Base-by-base conservation (phyloP, 2,888 invertebrate genomes). In the Dryocosmus kuriphilus region DNA sequence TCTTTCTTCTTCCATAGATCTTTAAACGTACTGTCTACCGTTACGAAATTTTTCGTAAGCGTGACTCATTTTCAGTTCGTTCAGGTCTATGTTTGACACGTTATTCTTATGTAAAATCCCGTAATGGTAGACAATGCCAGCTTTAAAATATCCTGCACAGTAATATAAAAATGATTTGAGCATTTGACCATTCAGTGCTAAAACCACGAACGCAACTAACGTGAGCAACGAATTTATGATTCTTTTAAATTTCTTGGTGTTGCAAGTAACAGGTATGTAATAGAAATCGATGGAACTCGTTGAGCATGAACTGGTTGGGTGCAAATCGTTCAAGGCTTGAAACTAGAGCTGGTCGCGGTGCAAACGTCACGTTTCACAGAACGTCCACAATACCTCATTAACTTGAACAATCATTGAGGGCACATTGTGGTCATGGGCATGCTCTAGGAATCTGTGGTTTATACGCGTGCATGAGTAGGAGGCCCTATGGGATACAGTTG, bases 351-450 rank as follows among this genome's bases (percentile, higher is more conserved):
- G 67, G 61, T 87, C 87, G 89, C 83, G 89, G 89, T 86, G 84
- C 83, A 85, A 88, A 89, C 87, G 87, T 89, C 90, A 90, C 89
- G 89, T 88, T 88, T 85, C 85, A 80, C 77, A 84, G 84, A 63
- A 79, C 79, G 80, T 81, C 83, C 80, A 83, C 84, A 84, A 86
- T 85, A 84, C 86, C 88, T 87, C 89, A 88, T 89, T 89, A 89
- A 88, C 85, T 88, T 87, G 86, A 86, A 88, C 88, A 86, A 88
- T 87, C 85, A 87, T 88, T 85, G 86, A 84, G 84, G 85, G 85
- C 83, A 82, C 81, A 86, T 86, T 81, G 77, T 32, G 74, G 74
- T 51, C 35, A 74, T 62, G 60, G 62, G 74, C 63, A 75, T 41
- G 57, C 60, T 60, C 60, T 62, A 63, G 32, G 62, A 77, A 75